Base-by-base conservation (phyloP, 2,888 invertebrate genomes). In the Cabera pusaria region DNA sequence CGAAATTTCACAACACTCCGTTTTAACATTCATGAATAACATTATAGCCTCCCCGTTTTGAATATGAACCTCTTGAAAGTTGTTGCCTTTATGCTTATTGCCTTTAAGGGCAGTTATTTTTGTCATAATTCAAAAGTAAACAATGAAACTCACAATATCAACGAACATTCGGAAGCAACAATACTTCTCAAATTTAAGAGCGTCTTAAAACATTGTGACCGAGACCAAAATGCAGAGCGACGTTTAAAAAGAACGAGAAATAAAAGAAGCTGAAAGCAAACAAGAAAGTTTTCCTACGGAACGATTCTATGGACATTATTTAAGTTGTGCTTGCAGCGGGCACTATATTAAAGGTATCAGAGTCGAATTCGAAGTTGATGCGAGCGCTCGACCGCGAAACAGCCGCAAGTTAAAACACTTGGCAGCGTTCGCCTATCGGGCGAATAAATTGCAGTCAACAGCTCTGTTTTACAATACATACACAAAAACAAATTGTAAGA, bases 391-490 rank as follows among this genome's bases (percentile, higher is more conserved):
- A 71, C 79, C 77, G 76, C 79, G 71, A 75, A 79, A 74, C 81
- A 70, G 67, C 72, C 62, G 55, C 74, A 59, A 63, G 64, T 65
- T 60, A 65, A 66, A 67, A 72, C 73, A 70, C 72, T 81, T 83
- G 82, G 70, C 82, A 83, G 69, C 72, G 67, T 64, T 65, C 68
- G 75, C 64, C 77, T 72, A 74, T 78, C 71, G 70, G 72, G 69
- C 71, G 78, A 84, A 83, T 79, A 82, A 80, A 83, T 81, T 64
- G 64, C 67, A 73, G 80, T 74, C 85, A 84, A 82, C 83, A 83
- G 81, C 80, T 81, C 36, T 41, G 42, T 32, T 44, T 64, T 19
- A n/a, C 41, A 34, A 29, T 36, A 20, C 42, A 43, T 40, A 35
- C 37, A 37, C 59, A 60, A 55, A 48, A 49, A 51, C 47, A 39